Percentiles rank a stretch among this genome's conserved stretches.
phyloP scores from a whole-genome alignment of 2,888 invertebrate genomes.

The Abrostola triplasia region DNA sequence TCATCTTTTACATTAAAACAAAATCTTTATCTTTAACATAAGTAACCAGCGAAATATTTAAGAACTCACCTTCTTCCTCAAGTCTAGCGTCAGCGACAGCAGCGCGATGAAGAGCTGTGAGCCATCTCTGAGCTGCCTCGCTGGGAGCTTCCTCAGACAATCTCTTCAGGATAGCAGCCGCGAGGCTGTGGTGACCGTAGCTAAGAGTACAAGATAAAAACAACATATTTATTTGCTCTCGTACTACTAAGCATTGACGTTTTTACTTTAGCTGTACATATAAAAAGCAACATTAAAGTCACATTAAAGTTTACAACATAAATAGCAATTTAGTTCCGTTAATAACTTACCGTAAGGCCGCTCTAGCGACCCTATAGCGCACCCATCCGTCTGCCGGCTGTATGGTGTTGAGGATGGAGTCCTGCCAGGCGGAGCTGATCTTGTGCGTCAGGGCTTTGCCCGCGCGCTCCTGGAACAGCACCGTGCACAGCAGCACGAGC shows the following conservation, averaged over 20 bases:
- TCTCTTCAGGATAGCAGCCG: conserved; percentile 89
- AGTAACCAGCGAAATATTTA: background rate
- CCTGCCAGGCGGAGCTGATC: conserved; percentile 70
- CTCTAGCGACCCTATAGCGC: conserved; percentile 95
- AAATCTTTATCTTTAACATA: too few species aligned
- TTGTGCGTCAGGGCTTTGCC: conserved; percentile 90
- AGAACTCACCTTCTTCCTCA: conserved; percentile 76
- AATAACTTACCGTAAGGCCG: conserved; percentile 91
- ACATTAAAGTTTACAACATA: too few species aligned
- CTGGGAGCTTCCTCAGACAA: conserved; percentile 92
- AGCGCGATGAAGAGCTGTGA: conserved; percentile 93
- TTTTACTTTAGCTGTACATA: too few species aligned
- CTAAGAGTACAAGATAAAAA: conserved; percentile 69
- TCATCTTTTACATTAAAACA: too few species aligned
- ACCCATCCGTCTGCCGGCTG: conserved; percentile 92
- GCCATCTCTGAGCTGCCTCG: conserved; percentile 96
- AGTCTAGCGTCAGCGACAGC: conserved; percentile 92
- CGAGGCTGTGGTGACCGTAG: conserved; percentile 93
- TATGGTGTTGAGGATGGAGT: conserved; percentile 82
- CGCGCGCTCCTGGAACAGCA: conserved; percentile 94
- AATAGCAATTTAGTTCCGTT: background rate
- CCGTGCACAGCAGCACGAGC: conserved; percentile 94
- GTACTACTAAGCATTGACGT: background rate
- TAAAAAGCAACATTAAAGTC: too few species aligned
- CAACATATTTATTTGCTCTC: too few species aligned